Conservation (phyloP, 2,888 invertebrate genomes). For the Sarcophaga rosellei region DNA sequence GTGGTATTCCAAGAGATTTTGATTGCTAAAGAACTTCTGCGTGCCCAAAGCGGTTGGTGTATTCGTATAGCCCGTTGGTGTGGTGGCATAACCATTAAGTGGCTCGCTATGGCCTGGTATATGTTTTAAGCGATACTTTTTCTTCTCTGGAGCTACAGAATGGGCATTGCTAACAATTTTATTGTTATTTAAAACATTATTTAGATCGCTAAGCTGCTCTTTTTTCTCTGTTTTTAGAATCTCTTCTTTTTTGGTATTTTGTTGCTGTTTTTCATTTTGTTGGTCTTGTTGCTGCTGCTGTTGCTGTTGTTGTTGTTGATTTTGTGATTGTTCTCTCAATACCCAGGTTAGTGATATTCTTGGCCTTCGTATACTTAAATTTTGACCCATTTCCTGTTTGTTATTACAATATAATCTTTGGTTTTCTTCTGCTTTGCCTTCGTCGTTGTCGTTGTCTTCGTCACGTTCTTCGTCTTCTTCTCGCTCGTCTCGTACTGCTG, state of each 20-base stretch:
- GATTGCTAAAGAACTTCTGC: slow-evolving; percentile 80
- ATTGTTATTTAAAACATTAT: slow-evolving; percentile 79
- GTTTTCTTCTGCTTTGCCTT: slow-evolving; percentile 66
- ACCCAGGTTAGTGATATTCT: slow-evolving; percentile 90
- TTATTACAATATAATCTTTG: slow-evolving; percentile 70
- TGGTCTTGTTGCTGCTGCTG: slow-evolving; percentile 69
- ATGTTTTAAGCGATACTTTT: slow-evolving; percentile 73
- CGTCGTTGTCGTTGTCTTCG: slow-evolving; percentile 35
- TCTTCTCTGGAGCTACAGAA: slow-evolving; percentile 70
- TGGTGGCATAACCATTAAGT: slow-evolving; percentile 78
- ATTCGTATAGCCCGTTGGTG: slow-evolving; percentile 77
- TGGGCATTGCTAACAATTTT: slow-evolving; percentile 70
- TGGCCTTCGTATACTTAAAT: slow-evolving; percentile 83
- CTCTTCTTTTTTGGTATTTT: slow-evolving; percentile 65
- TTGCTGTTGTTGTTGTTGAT: slow-evolving; percentile 71
- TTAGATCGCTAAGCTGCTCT: slow-evolving; percentile 36
- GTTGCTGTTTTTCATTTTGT: slow-evolving; percentile 11
- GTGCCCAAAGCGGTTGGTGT: slow-evolving; percentile 75
- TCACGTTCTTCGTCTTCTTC: slow-evolving; percentile 44
- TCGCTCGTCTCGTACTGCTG: background rate
- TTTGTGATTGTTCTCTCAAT: slow-evolving; percentile 85
- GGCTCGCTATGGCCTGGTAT: slow-evolving; percentile 71
- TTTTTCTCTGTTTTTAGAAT: slow-evolving; percentile 38
- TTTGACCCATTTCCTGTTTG: slow-evolving; percentile 82
- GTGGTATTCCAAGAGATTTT: slow-evolving; percentile 78